phyloP scores from a whole-genome alignment of 2,888 invertebrate genomes.

The Frankliniella fusca region DNA sequence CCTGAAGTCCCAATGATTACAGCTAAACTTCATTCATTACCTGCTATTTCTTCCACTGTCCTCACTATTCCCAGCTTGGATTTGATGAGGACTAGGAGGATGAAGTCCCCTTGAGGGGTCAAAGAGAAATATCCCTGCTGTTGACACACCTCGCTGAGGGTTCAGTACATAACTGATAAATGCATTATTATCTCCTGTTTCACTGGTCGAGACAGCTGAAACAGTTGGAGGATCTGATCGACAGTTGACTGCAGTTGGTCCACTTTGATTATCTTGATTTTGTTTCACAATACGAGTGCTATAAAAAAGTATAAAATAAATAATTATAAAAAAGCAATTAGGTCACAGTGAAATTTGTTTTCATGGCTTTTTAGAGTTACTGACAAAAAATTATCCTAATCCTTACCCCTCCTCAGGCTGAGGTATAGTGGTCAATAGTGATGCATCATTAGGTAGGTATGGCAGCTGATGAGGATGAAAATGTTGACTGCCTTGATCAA shows the following conservation, averaged over 20 bases:
- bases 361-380: not conserved
- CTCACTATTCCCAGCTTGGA: not conserved
- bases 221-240: not conserved
- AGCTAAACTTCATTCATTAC: not conserved
- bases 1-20: not conserved
- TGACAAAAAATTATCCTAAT: not conserved
- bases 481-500: not conserved
- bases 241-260: not conserved
- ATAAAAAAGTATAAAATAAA: not conserved
- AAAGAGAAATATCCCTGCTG: constrained; percentile 32
- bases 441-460: constrained; percentile 2
- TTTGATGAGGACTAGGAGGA: not conserved
- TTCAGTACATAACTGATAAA: constrained; percentile 34
- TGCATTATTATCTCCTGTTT: constrained; percentile 33
- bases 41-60: not conserved
- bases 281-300: not conserved
- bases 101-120: constrained; percentile 26
- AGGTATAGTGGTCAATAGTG: not conserved
- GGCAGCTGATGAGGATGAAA: not conserved
- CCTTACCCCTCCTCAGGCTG: not conserved
- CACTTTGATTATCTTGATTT: not conserved
- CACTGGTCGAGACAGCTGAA: constrained; percentile 30
- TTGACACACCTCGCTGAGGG: constrained; percentile 30
- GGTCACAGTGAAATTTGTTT: too few species aligned
- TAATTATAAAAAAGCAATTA: not conserved